Evolutionary conservation across 2,888 invertebrate genomes (phyloP).

Genomic region (Aradus depressus): DNA sequence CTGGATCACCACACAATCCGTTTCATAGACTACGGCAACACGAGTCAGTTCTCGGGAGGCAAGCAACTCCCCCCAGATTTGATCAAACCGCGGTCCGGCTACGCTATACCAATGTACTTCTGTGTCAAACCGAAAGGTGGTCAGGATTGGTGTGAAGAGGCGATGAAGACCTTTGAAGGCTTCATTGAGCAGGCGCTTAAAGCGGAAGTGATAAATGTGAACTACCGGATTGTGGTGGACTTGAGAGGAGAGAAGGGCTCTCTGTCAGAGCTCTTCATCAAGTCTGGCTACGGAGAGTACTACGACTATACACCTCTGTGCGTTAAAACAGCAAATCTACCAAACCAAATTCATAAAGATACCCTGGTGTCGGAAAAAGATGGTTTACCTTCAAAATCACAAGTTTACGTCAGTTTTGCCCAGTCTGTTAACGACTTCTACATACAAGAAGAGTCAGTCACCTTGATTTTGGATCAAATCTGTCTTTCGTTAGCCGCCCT

Average conservation of each 20-base stretch:
- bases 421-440: constrained; percentile 62
- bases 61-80: constrained; percentile 31
- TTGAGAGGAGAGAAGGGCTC: constrained; percentile 10
- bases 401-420: constrained; percentile 56
- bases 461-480: constrained; percentile 42
- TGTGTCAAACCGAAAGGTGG: constrained; percentile 48
- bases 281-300: constrained; percentile 14
- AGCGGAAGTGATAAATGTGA: constrained; percentile 17
- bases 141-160: constrained; percentile 52
- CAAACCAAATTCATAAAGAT: background rate
- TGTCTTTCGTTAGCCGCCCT: constrained; percentile 46
- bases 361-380: background rate
- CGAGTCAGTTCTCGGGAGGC: constrained; percentile 38
- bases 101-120: constrained; percentile 24
- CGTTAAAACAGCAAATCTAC: background rate
- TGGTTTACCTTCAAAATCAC: constrained; percentile 35
- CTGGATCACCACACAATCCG: constrained; percentile 23
- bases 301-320: constrained; percentile 2
- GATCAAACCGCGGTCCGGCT: constrained; percentile 19
- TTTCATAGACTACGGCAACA: constrained; percentile 33
- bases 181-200: constrained; percentile 46
- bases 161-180: constrained; percentile 53
- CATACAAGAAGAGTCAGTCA: constrained; percentile 44
- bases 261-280: constrained; percentile 16
- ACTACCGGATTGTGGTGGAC: constrained; percentile 23